Evolutionary conservation across 2,113 vertebrate species (phyloP).

Genomic region (Notothenia coriiceps): DNA sequence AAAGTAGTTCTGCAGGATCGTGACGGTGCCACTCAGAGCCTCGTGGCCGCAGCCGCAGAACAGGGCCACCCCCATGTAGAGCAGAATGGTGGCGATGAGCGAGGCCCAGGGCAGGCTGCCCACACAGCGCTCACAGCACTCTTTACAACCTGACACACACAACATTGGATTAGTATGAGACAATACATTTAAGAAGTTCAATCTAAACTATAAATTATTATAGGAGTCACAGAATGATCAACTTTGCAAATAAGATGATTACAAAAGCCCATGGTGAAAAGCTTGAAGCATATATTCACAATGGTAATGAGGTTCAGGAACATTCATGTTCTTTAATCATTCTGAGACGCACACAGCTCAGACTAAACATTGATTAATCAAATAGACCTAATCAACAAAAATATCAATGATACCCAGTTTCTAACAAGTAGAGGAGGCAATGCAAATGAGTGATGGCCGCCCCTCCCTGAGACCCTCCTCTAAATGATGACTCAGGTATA

Average conservation of each 20-base stretch:
- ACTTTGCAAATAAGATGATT: not conserved
- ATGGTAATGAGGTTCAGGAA: not conserved
- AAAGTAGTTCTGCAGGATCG: slow-evolving; percentile 96
- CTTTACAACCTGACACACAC: slow-evolving; percentile 90
- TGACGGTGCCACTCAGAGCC: slow-evolving; percentile 95
- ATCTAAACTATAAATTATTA: not conserved
- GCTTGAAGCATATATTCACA: not conserved
- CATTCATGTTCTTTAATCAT: not conserved
- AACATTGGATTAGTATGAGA: not conserved
- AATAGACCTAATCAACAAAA: not conserved
- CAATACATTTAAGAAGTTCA: not conserved
- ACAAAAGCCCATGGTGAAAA: not conserved
- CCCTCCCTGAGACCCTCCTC: not conserved
- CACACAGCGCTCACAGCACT: slow-evolving; percentile 98
- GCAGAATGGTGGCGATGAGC: slow-evolving; percentile 95
- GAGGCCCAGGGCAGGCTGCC: slow-evolving; percentile 97
- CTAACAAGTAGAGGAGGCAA: not conserved
- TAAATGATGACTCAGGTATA: not conserved
- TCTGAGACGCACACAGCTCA: not conserved
- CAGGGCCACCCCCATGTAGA: slow-evolving; percentile 95
- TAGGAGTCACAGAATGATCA: not conserved
- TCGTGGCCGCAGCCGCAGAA: slow-evolving; percentile 99
- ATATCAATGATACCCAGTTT: not conserved
- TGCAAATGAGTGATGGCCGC: not conserved
- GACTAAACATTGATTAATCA: not conserved